Conservation (phyloP, 2,113 vertebrate genomes). For the Neogobius melanostomus region DNA sequence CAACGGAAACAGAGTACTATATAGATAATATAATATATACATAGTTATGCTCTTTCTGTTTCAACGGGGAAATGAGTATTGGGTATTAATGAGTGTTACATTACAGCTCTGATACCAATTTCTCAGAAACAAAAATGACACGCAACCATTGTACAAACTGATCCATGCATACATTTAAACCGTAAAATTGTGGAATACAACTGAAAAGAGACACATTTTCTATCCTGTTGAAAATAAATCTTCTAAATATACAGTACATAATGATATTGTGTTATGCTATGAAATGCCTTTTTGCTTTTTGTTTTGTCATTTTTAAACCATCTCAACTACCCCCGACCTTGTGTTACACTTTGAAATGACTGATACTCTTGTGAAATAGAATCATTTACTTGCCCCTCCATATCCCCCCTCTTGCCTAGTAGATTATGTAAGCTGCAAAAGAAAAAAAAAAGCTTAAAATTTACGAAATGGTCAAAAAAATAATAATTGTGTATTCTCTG, state of each 20-base stretch:
- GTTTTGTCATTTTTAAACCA: slow-evolving; percentile 60
- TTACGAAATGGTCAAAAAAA: slow-evolving; percentile 43
- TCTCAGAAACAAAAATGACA: slow-evolving; percentile 45
- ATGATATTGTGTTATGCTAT: slow-evolving; percentile 78
- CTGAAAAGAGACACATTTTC: slow-evolving; percentile 60
- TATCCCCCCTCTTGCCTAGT: slow-evolving; percentile 55
- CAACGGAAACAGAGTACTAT: slow-evolving; percentile 79
- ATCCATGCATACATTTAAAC: slow-evolving; percentile 40
- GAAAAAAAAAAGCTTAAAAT: slow-evolving; percentile 49
- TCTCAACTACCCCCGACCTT: slow-evolving; percentile 51
- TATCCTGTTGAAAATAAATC: slow-evolving; percentile 68
- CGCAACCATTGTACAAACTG: slow-evolving; percentile 24
- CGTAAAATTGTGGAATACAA: slow-evolving; percentile 63
- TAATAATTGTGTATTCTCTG: slow-evolving; percentile 71
- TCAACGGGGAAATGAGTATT: slow-evolving; percentile 63
- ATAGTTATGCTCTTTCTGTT: slow-evolving; percentile 65
- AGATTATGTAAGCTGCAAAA: slow-evolving; percentile 39
- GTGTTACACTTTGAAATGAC: slow-evolving; percentile 73
- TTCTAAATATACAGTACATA: slow-evolving; percentile 78
- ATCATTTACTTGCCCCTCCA: slow-evolving; percentile 65
- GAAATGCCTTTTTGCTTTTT: slow-evolving; percentile 65
- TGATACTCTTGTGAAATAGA: slow-evolving; percentile 70
- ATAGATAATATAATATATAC: slow-evolving; percentile 77
- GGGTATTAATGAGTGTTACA: slow-evolving; percentile 34
- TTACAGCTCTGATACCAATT: slow-evolving; percentile 62